Evolutionary conservation across 2,888 invertebrate genomes (phyloP).

Genomic region (Muschampia plurimacula): DNA sequence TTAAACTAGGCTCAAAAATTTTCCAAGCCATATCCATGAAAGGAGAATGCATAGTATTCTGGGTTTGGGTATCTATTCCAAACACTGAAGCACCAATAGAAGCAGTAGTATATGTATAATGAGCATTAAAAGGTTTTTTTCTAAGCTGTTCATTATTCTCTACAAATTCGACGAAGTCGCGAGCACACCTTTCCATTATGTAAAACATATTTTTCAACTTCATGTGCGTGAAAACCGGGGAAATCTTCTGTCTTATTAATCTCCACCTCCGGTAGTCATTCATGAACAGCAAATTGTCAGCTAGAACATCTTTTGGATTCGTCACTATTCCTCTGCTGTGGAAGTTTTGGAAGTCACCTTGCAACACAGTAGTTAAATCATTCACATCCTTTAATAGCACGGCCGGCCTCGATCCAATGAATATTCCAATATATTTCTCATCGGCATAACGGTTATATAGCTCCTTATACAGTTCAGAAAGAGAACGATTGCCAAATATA

Average conservation of each 20-base stretch:
- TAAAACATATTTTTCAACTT: conserved; percentile 74
- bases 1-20: conserved; percentile 50
- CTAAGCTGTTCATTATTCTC: conserved; percentile 51
- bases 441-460: conserved; percentile 58
- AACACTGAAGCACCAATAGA: conserved; percentile 72
- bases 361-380: conserved; percentile 62
- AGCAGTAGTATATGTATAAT: conserved; percentile 65
- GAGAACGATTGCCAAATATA: conserved; percentile 54
- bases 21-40: conserved; percentile 64
- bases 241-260: conserved; percentile 66
- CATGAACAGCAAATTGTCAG: conserved; percentile 64
- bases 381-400: conserved; percentile 62
- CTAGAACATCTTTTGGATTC: conserved; percentile 60
- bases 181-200: conserved; percentile 62
- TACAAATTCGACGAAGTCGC: conserved; percentile 60
- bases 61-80: conserved; percentile 66
- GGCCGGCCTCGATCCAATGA: conserved; percentile 55
- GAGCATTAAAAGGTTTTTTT: conserved; percentile 56
- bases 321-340: conserved; percentile 58
- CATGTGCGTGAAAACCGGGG: conserved; percentile 67
- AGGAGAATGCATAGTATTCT: conserved; percentile 67
- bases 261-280: conserved; percentile 68
- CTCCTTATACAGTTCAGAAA: conserved; percentile 61
- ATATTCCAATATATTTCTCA: conserved; percentile 57
- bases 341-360: conserved; percentile 65